Conservation (phyloP, 2,888 invertebrate species). For the Trimorus sp. region DNA sequence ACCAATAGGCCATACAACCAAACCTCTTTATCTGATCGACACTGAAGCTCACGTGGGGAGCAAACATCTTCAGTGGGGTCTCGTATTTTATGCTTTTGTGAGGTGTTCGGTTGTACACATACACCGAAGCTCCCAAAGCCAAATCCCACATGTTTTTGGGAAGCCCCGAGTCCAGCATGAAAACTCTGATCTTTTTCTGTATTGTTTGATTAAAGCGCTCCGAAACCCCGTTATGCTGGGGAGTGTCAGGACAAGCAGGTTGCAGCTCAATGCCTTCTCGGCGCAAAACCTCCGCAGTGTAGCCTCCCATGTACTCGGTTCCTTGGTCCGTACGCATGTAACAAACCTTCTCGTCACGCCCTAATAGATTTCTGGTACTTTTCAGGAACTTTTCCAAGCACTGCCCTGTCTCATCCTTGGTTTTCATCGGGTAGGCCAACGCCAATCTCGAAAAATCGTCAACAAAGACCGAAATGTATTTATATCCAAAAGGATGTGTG, state of each 20-base stretch:
- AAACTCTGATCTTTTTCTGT: constrained; percentile 39
- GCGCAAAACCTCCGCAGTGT: constrained; percentile 19
- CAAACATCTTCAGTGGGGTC: too few species aligned
- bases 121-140: too few species aligned
- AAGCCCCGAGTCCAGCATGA: constrained; percentile 34
- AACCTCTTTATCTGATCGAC: too few species aligned
- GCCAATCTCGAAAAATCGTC: constrained; percentile 63
- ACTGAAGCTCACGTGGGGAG: too few species aligned
- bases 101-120: too few species aligned
- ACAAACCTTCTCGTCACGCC: constrained; percentile 67
- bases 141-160: too few species aligned
- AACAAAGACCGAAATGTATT: constrained; percentile 49
- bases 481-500: constrained; percentile 60
- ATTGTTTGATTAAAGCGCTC: constrained; percentile 52
- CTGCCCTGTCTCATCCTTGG: constrained; percentile 52
- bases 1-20: too few species aligned
- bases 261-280: constrained; percentile 17
- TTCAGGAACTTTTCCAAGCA: constrained; percentile 47
- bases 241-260: too few species aligned
- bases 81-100: too few species aligned
- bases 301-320: constrained; percentile 28
- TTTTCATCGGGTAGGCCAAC: constrained; percentile 63
- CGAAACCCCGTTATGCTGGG: too few species aligned
- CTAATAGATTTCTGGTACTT: constrained; percentile 66
- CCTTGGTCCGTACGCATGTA: constrained; percentile 67